Conservation (phyloP, 2,113 vertebrate species). For the Eubucco bourcierii region DNA sequence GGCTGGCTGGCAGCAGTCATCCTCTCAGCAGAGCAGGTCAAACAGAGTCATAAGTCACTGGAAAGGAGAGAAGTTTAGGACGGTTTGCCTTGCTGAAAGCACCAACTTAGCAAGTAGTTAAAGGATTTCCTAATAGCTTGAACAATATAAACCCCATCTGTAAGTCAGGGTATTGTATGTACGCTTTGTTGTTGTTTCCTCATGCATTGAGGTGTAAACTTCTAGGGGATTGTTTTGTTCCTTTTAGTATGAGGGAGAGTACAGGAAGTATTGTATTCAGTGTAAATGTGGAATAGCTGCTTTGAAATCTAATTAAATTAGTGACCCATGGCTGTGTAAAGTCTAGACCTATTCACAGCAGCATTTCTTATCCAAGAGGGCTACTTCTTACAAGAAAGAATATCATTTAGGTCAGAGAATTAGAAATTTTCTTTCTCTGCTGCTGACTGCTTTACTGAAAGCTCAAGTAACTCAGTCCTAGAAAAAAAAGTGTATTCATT, state of each 20-base stretch:
- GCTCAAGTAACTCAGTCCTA: neutral
- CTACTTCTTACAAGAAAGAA: conserved; percentile 17
- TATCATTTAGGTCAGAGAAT: neutral
- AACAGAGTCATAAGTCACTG: neutral
- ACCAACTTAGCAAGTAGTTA: conserved; percentile 44
- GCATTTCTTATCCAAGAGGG: conserved; percentile 19
- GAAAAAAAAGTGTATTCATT: neutral
- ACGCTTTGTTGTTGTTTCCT: conserved; percentile 69
- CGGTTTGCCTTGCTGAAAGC: conserved; percentile 48
- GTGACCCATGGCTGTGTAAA: conserved; percentile 69
- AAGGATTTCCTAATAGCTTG: conserved; percentile 48
- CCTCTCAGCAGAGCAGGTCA: conserved; percentile 9
- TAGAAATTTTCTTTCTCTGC: neutral
- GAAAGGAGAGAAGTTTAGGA: neutral
- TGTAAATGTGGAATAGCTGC: conserved; percentile 67
- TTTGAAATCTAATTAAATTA: conserved; percentile 78
- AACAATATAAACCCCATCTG: conserved; percentile 38
- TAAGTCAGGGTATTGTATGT: conserved; percentile 38
- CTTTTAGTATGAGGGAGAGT: conserved; percentile 51
- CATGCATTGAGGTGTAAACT: conserved; percentile 70
- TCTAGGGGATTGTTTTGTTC: conserved; percentile 64
- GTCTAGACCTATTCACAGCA: conserved; percentile 70
- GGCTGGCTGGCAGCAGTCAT: neutral
- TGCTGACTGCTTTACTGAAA: neutral
- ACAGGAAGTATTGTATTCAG: conserved; percentile 72